These are phyloP conservation scores for Halesus radiatus DNA, from an alignment of 1,140 invertebrate genomes.

Conservation along the genomic window DNA sequence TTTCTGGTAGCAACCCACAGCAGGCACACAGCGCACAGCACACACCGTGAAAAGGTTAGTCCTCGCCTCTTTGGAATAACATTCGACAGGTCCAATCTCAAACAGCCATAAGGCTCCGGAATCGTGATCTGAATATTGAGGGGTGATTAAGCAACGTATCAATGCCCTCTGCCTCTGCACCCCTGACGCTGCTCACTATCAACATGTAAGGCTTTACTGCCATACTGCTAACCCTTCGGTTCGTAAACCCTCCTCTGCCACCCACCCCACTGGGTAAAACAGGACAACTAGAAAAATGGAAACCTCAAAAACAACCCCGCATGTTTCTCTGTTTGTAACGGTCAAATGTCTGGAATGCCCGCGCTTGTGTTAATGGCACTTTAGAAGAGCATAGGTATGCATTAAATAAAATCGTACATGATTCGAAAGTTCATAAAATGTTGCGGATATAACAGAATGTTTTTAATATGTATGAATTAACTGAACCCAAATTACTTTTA, in stretches of 20 bases:
- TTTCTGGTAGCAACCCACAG: no score
- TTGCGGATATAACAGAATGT: no score
- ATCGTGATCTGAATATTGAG: conserved; percentile 57
- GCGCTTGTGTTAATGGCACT: neutral
- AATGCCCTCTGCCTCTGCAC: conserved; percentile 39
- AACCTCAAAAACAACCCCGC: conserved; percentile 14
- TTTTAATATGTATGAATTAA: no score
- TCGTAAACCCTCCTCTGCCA: neutral
- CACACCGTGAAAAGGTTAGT: conserved; percentile 13
- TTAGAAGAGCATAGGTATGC: no score
- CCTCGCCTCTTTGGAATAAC: conserved; percentile 29
- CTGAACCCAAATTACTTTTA: no score
- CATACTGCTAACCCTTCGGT: conserved; percentile 32
- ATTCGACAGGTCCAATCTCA: conserved; percentile 52
- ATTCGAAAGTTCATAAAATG: no score
- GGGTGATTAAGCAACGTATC: conserved; percentile 56
- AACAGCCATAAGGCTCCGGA: conserved; percentile 55
- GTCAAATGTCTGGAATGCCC: conserved; percentile 25
- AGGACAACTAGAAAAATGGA: conserved; percentile 1
- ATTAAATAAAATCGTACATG: neutral
- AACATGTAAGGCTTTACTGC: conserved; percentile 50
- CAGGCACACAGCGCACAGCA: neutral
- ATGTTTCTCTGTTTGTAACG: conserved; percentile 28
- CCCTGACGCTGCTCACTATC: conserved; percentile 53
- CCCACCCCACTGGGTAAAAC: neutral